Conservation (phyloP, 2,797 vertebrate genomes). For the Babyrousa celebensis region DNA sequence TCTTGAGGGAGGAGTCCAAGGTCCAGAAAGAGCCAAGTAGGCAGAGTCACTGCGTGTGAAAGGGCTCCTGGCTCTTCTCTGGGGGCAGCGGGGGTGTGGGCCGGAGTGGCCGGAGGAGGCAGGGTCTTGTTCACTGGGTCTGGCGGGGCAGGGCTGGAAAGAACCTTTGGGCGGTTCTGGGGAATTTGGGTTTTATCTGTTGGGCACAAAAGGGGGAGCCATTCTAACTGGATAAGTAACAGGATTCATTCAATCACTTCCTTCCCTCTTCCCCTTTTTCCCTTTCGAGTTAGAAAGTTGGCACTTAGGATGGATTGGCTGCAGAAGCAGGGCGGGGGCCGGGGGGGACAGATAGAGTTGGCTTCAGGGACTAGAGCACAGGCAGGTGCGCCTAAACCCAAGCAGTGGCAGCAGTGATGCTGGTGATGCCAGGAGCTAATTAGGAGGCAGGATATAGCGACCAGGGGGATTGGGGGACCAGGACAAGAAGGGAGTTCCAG, state of each 20-base stretch:
- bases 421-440: background rate
- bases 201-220: background rate
- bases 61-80: background rate
- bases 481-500: background rate
- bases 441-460: background rate
- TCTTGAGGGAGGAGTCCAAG: background rate
- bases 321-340: rapidly evolving
- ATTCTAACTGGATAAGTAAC: background rate
- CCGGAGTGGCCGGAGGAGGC: background rate
- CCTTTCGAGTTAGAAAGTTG: background rate
- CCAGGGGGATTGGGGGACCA: background rate
- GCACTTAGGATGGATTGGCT: background rate
- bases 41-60: too few species aligned
- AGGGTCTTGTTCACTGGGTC: background rate
- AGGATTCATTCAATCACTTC: background rate
- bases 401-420: background rate
- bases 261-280: background rate
- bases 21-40: background rate
- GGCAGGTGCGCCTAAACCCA: background rate
- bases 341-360: too few species aligned
- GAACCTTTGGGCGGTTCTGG: background rate
- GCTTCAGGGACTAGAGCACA: background rate
- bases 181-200: background rate
- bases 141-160: background rate
- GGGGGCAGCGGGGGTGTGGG: too few species aligned